A percentile compares a stretch with the other conserved stretches of the same genome.
Conservation (phyloP, 2,113 vertebrate genomes). For the Anolis carolinensis region DNA sequence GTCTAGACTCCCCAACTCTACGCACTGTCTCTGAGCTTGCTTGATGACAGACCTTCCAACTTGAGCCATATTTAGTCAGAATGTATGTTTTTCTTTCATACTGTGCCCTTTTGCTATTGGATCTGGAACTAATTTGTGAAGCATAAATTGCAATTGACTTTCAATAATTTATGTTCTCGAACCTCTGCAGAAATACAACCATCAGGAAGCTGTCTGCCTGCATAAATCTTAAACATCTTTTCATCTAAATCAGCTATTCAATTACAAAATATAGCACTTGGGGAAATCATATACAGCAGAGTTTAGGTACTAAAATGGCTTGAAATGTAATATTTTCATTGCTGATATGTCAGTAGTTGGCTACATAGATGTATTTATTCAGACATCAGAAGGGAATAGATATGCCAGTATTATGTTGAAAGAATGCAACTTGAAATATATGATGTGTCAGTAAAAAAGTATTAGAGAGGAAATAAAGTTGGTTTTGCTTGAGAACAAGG, state of each 20-base stretch:
- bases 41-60: conserved; percentile 32
- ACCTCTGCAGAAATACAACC: conserved; percentile 51
- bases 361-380: conserved; percentile 14
- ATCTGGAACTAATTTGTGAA: conserved; percentile 61
- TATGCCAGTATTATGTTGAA: background rate
- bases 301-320: conserved; percentile 17
- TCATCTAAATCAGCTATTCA: conserved; percentile 45
- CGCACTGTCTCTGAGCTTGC: background rate
- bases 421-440: conserved; percentile 14
- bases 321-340: conserved; percentile 40
- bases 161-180: conserved; percentile 51
- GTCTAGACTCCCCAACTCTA: conserved; percentile 15
- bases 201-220: conserved; percentile 54
- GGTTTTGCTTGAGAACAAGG: background rate
- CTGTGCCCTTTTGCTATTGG: conserved; percentile 25
- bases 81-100: conserved; percentile 31
- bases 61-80: background rate
- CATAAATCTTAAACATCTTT: conserved; percentile 35
- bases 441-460: conserved; percentile 11
- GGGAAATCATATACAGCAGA: conserved; percentile 22
- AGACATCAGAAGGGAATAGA: conserved; percentile 19
- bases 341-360: background rate
- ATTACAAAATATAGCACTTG: conserved; percentile 24
- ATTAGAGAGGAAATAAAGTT: background rate
- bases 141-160: conserved; percentile 51